These are phyloP conservation scores for Hemitrygon akajei DNA, from an alignment of 2,797 vertebrate genomes.

Conservation along the genomic window DNA sequence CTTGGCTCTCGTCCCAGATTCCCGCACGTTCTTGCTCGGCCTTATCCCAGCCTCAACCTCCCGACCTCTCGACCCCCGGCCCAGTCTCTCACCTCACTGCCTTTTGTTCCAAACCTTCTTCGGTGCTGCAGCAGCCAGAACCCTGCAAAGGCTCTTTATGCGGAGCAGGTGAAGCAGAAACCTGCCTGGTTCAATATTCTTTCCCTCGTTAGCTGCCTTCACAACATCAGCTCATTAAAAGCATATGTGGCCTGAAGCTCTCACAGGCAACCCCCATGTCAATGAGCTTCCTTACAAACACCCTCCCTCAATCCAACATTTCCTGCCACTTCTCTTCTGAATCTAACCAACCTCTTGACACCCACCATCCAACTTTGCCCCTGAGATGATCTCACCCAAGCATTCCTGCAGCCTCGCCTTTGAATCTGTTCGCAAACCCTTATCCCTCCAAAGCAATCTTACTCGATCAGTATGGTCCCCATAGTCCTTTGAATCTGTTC, in stretches of 20 bases:
- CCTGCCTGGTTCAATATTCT: not conserved
- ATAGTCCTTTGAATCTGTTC: no score
- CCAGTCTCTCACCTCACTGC: not conserved
- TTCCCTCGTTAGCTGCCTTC: not conserved
- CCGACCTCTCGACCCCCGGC: not conserved
- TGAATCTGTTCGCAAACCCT: no score
- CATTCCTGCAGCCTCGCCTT: no score
- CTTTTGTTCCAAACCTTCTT: constrained; percentile 8
- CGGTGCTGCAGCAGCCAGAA: not conserved
- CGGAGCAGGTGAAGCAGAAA: constrained; percentile 7
- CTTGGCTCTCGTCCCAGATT: not conserved
- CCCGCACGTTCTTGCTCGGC: not conserved
- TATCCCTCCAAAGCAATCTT: no score
- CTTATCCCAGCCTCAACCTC: not conserved
- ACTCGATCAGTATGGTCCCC: no score
- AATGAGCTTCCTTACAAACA: not conserved
- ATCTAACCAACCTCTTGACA: not conserved
- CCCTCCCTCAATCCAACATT: no score
- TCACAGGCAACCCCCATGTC: no score
- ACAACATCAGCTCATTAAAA: not conserved
- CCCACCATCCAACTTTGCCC: not conserved
- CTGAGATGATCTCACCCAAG: no score
- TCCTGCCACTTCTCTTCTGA: not conserved
- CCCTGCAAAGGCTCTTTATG: not conserved
- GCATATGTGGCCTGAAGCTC: not conserved